Base-by-base conservation (phyloP, 1,140 invertebrate genomes). In the Bombus balteatus region DNA sequence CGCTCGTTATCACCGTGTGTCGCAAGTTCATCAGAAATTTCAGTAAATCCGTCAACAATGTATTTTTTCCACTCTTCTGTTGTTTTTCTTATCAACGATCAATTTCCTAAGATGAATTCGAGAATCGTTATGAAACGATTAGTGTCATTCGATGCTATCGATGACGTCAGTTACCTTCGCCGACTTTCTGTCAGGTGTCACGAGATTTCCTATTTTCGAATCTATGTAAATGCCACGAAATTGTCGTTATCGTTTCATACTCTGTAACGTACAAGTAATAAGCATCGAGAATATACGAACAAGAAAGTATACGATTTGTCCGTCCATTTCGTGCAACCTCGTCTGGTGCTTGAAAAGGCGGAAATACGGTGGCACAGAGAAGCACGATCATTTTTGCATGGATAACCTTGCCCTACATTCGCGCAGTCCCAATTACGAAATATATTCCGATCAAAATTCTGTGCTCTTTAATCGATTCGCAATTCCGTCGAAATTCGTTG, bases 401-500 rank as follows among this genome's bases (percentile, higher is more conserved):
- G 62, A 32, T 85, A 89, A 90, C 91, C 91, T 87, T 92, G 91
- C 85, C 87, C 89, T 70, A 92, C 76, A 92, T 91, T 83, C 81
- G 43, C 37, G 32, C n/a, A n/a, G n/a, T 22, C 15, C 34, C 65
- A 71, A 59, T 79, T 84, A 71, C 82, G 66, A 84, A 78, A 84
- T 34, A 53, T 66, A 39, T 53, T 25, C 41, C 41, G 76, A 72
- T 80, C 76, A 47, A 80, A 84, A 79, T 32, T 72, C 39, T 72
- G 72, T 22, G 28, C 18, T 74, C 28, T 43, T 37, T 39, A 13
- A 39, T 72, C 15, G 53, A 78, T 47, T 28, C 39, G 25, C 39
- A 10, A 59, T 43, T 57, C 12, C 34, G 22, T 32, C 15, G 37
- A 84, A 79, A 65, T 79, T 78, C 74, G 15, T 22, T 15, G 83